phyloP scores from a whole-genome alignment of 2,888 invertebrate species.

The Synergus umbraculus region DNA sequence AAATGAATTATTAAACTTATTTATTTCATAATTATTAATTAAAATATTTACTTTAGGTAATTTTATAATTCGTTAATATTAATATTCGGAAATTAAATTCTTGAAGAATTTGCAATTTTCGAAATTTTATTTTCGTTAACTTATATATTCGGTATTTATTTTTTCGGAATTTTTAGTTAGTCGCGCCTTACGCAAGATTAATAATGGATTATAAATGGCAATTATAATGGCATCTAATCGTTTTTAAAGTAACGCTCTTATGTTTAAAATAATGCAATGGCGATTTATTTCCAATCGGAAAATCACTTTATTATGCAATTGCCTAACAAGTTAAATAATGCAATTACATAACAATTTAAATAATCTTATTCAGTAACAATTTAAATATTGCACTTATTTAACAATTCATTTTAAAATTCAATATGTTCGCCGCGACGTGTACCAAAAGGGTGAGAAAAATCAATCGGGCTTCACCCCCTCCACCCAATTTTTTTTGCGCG shows the following conservation, averaged over 20 bases:
- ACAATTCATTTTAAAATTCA: slow-evolving; percentile 34
- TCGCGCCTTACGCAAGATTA: background rate
- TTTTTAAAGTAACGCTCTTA: slow-evolving; percentile 4
- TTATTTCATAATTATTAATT: too few relatives aligned
- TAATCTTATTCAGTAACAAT: slow-evolving; percentile 39
- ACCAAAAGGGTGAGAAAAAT: slow-evolving; percentile 29
- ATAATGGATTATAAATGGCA: slow-evolving; percentile 4
- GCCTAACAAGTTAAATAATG: slow-evolving; percentile 42
- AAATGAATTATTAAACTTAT: too few relatives aligned
- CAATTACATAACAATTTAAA: slow-evolving; percentile 39
- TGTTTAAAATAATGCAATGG: slow-evolving; percentile 26
- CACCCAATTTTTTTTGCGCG: slow-evolving; percentile 19
- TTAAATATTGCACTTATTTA: slow-evolving; percentile 41
- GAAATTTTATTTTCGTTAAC: too few relatives aligned
- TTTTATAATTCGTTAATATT: too few relatives aligned
- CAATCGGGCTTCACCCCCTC: background rate
- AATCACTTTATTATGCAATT: slow-evolving; percentile 40
- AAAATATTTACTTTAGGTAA: too few relatives aligned
- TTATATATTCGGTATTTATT: too few relatives aligned
- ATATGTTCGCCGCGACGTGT: slow-evolving; percentile 24
- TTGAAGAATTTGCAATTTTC: too few relatives aligned
- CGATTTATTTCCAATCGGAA: slow-evolving; percentile 38
- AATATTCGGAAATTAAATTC: too few relatives aligned
- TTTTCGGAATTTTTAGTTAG: too few relatives aligned
- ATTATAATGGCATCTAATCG: slow-evolving; percentile 5